Evolutionary conservation across 2,113 vertebrate genomes (phyloP), one percentile per base, ranked within the genome.

Genomic region (Donacobius atricapilla): DNA sequence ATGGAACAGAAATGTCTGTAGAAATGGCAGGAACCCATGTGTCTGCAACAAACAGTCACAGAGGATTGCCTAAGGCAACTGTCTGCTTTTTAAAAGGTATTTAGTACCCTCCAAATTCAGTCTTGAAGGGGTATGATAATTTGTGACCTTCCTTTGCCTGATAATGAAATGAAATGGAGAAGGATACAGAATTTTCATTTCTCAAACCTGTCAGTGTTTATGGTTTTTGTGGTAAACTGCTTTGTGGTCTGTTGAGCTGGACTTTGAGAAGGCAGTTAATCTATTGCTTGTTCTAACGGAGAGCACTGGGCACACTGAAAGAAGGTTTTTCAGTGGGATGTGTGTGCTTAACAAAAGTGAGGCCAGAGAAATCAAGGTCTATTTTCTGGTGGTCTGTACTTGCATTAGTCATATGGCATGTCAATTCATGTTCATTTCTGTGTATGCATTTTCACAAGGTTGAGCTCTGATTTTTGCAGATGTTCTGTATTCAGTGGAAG

Each of bases 121-220:
- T 47, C 60, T 73, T 86, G 81, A 94, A 89, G 20, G 86, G 89
- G 73, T 96, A 83, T 94, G 83, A 97, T 97, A 97, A 97, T 98
- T 98, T 95, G 95, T 94, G 97, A 97, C 97, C 97, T 97, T 83
- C 45, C 79, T 79, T 83, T 81, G 71, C 80, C 64, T 84, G 91
- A 73, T 91, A 91, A 86, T 83, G 68, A 89, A 95, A 92, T 85
- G 66, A 91, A 91, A 83, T 91, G 64, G 82, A 91, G 75, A 88
- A 90, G 48, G 76, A 88, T 75, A 56, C 44, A 81, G 90, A 60
- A 66, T 90, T 94, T 94, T 93, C 35, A 78, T 96, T 95, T 94
- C 90, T 94, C 90, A 87, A 51, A 42, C 70, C 60, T 90, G 79
- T 76, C 89, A 85, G 53, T 75, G 23, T 96, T 93, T 87, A 86